phyloP scores from a whole-genome alignment of 2,888 invertebrate genomes.

The Cyrtodaria siliqua region DNA sequence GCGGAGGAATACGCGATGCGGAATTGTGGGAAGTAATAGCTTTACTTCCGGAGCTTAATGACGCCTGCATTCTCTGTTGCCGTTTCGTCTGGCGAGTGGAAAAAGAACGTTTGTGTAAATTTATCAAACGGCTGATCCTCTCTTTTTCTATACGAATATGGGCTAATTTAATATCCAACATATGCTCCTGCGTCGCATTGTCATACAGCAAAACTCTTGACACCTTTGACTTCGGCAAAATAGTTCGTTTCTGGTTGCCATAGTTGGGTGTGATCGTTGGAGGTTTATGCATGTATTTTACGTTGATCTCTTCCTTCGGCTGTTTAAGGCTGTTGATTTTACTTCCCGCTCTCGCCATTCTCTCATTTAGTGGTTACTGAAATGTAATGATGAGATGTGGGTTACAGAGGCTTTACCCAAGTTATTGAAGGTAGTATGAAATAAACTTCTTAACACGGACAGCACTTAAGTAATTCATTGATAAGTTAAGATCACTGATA shows the following conservation, averaged over 20 bases:
- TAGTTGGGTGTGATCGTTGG: conserved; percentile 80
- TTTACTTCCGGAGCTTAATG: conserved; percentile 15
- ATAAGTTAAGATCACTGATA: too few species aligned
- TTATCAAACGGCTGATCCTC: conserved; percentile 69
- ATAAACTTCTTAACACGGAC: too few species aligned
- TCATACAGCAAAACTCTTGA: conserved; percentile 80
- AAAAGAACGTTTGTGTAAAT: conserved; percentile 74
- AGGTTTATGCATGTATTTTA: conserved; percentile 78
- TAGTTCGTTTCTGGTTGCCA: conserved; percentile 67
- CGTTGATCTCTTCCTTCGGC: conserved; percentile 61
- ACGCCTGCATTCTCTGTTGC: conserved; percentile 43
- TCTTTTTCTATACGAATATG: conserved; percentile 72
- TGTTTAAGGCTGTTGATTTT: conserved; percentile 59
- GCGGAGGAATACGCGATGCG: background rate
- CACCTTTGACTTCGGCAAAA: conserved; percentile 76
- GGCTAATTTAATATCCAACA: conserved; percentile 77
- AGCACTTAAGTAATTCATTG: too few species aligned
- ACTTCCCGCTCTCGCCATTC: conserved; percentile 36
- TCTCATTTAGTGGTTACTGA: conserved; percentile 4
- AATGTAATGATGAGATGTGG: background rate
- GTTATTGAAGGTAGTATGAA: too few species aligned
- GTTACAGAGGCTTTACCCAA: too few species aligned
- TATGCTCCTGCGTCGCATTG: conserved; percentile 81
- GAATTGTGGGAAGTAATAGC: background rate
- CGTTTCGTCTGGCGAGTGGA: conserved; percentile 60